These are phyloP conservation scores for Dolichomitus sp. DNA, from an alignment of 2,888 invertebrate genomes.

Conservation along the genomic window DNA sequence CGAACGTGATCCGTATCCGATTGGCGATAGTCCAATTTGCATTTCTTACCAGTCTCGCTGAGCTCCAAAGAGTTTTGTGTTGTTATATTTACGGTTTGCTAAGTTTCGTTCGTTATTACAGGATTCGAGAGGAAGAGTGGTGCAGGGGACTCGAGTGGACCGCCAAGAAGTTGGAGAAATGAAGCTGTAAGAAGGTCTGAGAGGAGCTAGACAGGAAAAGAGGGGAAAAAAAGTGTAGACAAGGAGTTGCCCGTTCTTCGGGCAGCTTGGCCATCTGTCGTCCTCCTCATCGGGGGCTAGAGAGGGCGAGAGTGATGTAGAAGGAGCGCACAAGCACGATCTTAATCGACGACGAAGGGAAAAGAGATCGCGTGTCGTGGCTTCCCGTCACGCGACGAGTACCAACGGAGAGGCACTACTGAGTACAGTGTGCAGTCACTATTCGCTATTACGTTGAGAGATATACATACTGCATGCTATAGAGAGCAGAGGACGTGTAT, in stretches of 20 bases:
- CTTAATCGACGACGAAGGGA: conserved; percentile 71
- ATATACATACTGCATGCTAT: background rate
- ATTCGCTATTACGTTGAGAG: conserved; percentile 24
- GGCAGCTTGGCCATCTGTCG: conserved; percentile 22
- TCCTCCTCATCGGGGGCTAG: background rate
- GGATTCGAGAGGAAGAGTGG: background rate
- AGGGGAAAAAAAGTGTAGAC: background rate
- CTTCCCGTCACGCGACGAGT: conserved; percentile 76
- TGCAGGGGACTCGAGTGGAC: background rate
- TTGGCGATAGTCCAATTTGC: conserved; percentile 20
- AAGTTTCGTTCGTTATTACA: background rate
- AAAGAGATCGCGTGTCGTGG: conserved; percentile 77
- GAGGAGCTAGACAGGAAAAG: conserved; percentile 1
- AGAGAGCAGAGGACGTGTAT: background rate
- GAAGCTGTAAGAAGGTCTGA: background rate
- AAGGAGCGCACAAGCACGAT: conserved; percentile 54
- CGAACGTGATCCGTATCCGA: conserved; percentile 14
- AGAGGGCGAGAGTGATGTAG: conserved; percentile 16
- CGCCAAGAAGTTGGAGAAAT: background rate
- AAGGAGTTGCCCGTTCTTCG: background rate
- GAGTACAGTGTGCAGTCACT: conserved; percentile 40
- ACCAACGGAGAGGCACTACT: conserved; percentile 41
- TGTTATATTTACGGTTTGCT: conserved; percentile 17
- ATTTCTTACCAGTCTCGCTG: background rate
- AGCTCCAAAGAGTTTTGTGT: background rate